phyloP scores from a whole-genome alignment of 2,797 vertebrate species.

The Leontocebus nigricollis region DNA sequence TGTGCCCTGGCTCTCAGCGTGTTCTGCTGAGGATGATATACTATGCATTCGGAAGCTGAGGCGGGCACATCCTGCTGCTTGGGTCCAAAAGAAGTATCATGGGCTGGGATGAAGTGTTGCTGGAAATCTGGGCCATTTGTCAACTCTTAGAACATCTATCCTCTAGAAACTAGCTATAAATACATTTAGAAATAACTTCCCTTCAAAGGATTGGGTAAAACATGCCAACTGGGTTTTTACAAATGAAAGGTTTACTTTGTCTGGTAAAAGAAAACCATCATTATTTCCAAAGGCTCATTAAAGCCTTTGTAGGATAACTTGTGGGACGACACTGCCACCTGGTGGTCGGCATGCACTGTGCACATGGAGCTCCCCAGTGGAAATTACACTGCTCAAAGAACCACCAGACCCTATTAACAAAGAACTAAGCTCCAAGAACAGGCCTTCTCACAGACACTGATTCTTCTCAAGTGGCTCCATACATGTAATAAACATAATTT shows the following conservation, averaged over 20 bases:
- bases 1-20: not conserved
- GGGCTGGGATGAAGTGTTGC: not conserved
- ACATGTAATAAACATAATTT: conserved; percentile 14
- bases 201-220: not conserved
- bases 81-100: not conserved
- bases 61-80: not conserved
- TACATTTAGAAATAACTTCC: conserved; percentile 33
- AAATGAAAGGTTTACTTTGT: conserved; percentile 58
- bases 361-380: not conserved
- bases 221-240: conserved; percentile 2
- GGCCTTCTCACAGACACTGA: not conserved
- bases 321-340: conserved; percentile 79
- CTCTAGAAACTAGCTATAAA: conserved; percentile 47
- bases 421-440: conserved; percentile 26
- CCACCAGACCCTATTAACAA: not conserved
- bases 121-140: conserved; percentile 34
- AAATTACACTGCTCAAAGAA: not conserved
- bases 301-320: not conserved
- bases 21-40: not conserved
- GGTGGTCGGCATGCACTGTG: conserved; percentile 55
- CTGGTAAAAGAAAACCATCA: not conserved
- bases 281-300: not conserved
- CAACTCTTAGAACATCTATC: not conserved
- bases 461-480: not conserved
- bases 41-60: not conserved